Conservation (phyloP, 92 coral and sea anemone genomes). For the Virgularia gustaviana region DNA sequence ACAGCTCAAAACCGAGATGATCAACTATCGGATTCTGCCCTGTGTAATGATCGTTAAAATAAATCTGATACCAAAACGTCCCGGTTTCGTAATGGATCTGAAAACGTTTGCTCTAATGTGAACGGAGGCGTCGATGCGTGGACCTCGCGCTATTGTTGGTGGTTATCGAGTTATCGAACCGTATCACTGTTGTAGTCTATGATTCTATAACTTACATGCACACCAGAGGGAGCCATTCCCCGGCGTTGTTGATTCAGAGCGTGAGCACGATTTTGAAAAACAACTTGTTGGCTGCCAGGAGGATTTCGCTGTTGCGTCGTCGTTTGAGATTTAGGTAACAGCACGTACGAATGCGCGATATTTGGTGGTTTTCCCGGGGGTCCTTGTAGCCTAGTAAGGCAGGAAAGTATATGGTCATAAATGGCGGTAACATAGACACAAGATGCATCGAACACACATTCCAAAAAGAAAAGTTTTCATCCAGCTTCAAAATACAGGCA, state of each 20-base stretch:
- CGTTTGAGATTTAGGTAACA: conserved; percentile 29
- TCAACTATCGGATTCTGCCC: too few relatives aligned
- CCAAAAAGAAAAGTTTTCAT: too few relatives aligned
- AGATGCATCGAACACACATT: too few relatives aligned
- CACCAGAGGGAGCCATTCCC: neutral
- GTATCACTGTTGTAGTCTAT: neutral
- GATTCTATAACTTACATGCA: conserved; percentile 22
- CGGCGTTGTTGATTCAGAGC: conserved; percentile 21
- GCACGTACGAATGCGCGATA: neutral
- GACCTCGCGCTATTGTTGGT: neutral
- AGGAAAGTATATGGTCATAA: too few relatives aligned
- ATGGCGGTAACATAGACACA: too few relatives aligned
- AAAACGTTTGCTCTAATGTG: too few relatives aligned
- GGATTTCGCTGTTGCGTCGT: neutral
- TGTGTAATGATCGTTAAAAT: too few relatives aligned
- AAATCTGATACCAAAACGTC: too few relatives aligned
- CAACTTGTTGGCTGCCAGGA: neutral
- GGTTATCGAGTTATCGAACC: neutral
- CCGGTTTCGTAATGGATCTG: too few relatives aligned
- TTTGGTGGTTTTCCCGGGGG: conserved; percentile 1
- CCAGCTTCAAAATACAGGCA: neutral
- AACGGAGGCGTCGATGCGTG: neutral
- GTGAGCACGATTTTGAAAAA: conserved; percentile 7
- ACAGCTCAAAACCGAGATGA: too few relatives aligned
- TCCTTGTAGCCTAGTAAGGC: conserved; percentile 22